Evolutionary conservation across 2,113 vertebrate genomes (phyloP), one percentile per base, ranked within the genome.

Genomic region (Polyodon spathula): DNA sequence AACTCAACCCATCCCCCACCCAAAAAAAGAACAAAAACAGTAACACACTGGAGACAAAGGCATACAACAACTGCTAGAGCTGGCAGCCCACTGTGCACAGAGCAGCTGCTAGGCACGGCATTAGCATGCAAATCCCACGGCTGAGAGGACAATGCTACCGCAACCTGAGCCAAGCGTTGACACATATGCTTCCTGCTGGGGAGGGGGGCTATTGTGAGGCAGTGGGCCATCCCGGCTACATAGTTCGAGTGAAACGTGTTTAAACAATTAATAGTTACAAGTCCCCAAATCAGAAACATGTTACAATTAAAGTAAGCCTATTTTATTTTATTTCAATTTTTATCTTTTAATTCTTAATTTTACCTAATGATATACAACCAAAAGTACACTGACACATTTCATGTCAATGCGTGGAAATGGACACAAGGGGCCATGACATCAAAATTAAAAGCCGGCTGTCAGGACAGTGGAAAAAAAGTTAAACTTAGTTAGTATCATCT

Each of bases 41-140:
- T 60, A 60, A 62, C 54, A 57, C 51, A 43, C 56, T 63, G 66
- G 68, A 73, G 12, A 50, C 48, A 50, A 50, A 50, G 48, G 48
- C 4, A 11, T 14, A 14, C 3, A 14, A n/a, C 48, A 50, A n/a
- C 48, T n/a, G 48, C 15, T 50, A 2, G 48, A 12, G 48, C 12
- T 50, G 48, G 27, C 27, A 27, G 27, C 27, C 12, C 68, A 64
- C 66, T 73, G 64, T 66, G 64, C 54, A 66, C 63, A 61, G 58
- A 69, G 66, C 69, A 58, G 73, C 72, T 66, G 67, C 54, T 68
- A 61, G 71, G 40, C 55, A 65, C 14, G 66, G 61, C 70, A 71
- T 77, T 73, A 70, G 74, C 73, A 83, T 82, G 81, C 71, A 77
- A 79, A 82, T 78, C 58, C 56, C 17, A 39, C 2, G 48, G 7